Evolutionary conservation across 2,888 invertebrate species (phyloP).

Genomic region (Epinotia ramella): DNA sequence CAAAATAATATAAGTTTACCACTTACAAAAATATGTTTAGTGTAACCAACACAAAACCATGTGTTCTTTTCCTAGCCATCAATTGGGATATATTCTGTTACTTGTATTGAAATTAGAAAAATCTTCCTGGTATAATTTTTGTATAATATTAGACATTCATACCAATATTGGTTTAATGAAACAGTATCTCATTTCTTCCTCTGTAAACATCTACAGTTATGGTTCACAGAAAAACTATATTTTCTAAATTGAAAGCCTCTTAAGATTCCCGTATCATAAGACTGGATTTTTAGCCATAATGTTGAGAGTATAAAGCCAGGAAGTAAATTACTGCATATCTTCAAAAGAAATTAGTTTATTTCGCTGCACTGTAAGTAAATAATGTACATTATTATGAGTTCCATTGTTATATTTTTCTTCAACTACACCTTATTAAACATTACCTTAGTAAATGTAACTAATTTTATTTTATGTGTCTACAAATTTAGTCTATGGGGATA

Average conservation of each 20-base stretch:
- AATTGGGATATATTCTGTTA: neutral
- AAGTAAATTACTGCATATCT: slow-evolving; percentile 13
- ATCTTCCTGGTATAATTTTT: neutral
- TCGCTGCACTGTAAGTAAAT: slow-evolving; percentile 26
- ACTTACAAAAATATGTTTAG: neutral
- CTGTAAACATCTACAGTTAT: neutral
- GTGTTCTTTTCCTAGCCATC: neutral
- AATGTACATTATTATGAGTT: slow-evolving; percentile 26
- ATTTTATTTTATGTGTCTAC: slow-evolving; percentile 18
- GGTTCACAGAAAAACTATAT: neutral
- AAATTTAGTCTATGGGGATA: slow-evolving; percentile 24
- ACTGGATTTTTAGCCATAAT: slow-evolving; percentile 3
- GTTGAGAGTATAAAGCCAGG: neutral
- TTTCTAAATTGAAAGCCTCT: neutral
- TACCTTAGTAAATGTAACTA: slow-evolving; percentile 23
- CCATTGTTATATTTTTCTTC: slow-evolving; percentile 45
- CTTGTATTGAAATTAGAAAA: neutral
- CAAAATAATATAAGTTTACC: slow-evolving; percentile 1
- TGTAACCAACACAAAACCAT: slow-evolving; percentile 2
- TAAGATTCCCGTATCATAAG: neutral
- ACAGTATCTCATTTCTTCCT: neutral
- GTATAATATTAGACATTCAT: neutral
- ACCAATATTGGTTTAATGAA: neutral
- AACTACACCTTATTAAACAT: slow-evolving; percentile 11
- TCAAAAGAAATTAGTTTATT: slow-evolving; percentile 11